A percentile compares a stretch with the other conserved stretches of the same genome.
Conservation (phyloP, 2,113 vertebrate species). For the Balaeniceps rex region DNA sequence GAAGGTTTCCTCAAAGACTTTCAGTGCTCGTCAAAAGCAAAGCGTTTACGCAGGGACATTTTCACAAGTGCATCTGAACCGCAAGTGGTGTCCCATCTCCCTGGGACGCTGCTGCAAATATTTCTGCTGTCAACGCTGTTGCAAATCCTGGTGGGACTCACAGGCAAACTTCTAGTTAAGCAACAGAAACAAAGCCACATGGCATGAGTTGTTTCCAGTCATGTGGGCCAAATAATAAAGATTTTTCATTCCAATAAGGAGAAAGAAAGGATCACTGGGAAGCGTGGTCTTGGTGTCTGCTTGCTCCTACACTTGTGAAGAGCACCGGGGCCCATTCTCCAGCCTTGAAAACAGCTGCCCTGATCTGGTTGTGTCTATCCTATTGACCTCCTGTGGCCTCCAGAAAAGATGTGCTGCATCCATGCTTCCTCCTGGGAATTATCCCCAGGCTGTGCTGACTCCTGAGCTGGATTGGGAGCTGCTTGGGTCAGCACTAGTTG, state of each 20-base stretch:
- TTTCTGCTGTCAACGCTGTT: background rate
- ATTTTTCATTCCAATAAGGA: background rate
- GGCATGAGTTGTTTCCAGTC: background rate
- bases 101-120: background rate
- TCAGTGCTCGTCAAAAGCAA: background rate
- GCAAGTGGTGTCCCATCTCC: background rate
- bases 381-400: background rate
- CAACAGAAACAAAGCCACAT: background rate
- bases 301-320: background rate
- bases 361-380: no score
- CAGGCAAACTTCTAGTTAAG: background rate
- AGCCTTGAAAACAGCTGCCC: background rate
- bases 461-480: background rate
- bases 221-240: background rate
- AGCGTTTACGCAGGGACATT: background rate
- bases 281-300: background rate
- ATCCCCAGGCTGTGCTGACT: background rate
- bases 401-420: background rate
- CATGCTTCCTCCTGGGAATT: background rate
- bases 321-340: background rate
- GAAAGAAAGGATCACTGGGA: background rate
- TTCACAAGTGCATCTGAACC: background rate
- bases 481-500: background rate
- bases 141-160: background rate
- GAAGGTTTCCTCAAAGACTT: background rate